A percentile compares a stretch with the other conserved stretches of the same genome.
Conservation (phyloP, 1,140 invertebrate species). For the Paraescarpia echinospica region DNA sequence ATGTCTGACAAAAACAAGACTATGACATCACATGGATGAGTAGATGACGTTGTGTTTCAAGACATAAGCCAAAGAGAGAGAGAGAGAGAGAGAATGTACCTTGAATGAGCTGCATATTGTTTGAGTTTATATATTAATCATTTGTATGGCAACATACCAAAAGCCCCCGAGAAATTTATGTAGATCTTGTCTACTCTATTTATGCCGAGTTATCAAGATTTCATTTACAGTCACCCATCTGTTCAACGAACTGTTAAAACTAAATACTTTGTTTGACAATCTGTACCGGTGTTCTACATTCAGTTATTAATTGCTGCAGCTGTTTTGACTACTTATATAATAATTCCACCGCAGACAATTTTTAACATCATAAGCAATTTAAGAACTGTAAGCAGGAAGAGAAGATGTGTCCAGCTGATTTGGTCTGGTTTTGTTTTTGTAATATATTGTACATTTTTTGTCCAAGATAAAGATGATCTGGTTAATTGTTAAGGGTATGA, state of each 20-base stretch:
- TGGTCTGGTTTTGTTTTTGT: not conserved
- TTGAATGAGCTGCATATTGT: not conserved
- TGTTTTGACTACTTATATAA: not conserved
- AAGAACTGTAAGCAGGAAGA: too few species aligned
- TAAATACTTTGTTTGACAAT: not conserved
- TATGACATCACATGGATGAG: too few species aligned
- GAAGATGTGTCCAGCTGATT: not conserved
- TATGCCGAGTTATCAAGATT: not conserved
- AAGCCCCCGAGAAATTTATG: not conserved
- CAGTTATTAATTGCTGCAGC: not conserved
- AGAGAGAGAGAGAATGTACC: too few species aligned
- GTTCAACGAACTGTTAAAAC: not conserved
- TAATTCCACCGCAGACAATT: not conserved
- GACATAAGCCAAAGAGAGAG: too few species aligned
- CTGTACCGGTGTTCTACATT: not conserved
- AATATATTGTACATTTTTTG: too few species aligned
- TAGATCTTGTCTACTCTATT: not conserved
- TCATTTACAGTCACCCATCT: not conserved
- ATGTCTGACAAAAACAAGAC: too few species aligned
- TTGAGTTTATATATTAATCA: not conserved
- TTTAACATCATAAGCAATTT: too few species aligned
- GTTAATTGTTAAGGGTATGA: too few species aligned
- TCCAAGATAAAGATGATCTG: too few species aligned
- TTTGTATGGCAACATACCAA: not conserved
- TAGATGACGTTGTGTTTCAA: too few species aligned